A percentile compares a stretch with the other conserved stretches of the same genome.
Conservation (phyloP, 2,888 invertebrate species). For the Melinaea marsaeus region DNA sequence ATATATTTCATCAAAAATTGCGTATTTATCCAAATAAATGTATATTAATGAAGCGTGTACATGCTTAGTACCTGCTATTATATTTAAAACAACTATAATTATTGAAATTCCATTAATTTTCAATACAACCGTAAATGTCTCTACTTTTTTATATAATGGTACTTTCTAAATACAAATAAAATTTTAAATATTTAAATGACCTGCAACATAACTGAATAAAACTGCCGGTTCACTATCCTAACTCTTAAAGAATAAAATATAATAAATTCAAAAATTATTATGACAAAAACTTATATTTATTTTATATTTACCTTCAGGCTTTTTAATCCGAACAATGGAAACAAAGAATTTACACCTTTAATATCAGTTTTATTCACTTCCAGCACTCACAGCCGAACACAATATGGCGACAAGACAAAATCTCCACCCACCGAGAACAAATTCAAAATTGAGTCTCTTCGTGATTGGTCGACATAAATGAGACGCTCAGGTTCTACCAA, state of each 20-base stretch:
- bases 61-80: neutral
- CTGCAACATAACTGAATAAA: constrained; percentile 20
- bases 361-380: constrained; percentile 61
- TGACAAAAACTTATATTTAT: constrained; percentile 65
- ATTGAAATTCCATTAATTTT: neutral
- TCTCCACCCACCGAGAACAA: constrained; percentile 69
- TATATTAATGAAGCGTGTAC: neutral
- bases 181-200: constrained; percentile 24
- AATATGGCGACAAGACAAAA: constrained; percentile 74
- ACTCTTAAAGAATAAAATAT: constrained; percentile 11
- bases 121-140: neutral
- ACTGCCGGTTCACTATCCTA: constrained; percentile 27
- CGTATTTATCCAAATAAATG: neutral
- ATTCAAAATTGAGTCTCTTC: constrained; percentile 65
- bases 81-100: neutral
- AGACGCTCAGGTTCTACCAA: constrained; percentile 67
- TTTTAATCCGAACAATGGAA: constrained; percentile 65
- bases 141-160: neutral
- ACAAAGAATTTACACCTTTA: constrained; percentile 69
- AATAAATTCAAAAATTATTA: constrained; percentile 29
- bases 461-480: constrained; percentile 57
- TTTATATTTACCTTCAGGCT: constrained; percentile 60
- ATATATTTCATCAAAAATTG: neutral
- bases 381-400: constrained; percentile 74
- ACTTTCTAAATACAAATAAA: constrained; percentile 5